Base-by-base conservation (phyloP, 35 echinoderm and acorn worm genomes). In the Patiria miniata region DNA sequence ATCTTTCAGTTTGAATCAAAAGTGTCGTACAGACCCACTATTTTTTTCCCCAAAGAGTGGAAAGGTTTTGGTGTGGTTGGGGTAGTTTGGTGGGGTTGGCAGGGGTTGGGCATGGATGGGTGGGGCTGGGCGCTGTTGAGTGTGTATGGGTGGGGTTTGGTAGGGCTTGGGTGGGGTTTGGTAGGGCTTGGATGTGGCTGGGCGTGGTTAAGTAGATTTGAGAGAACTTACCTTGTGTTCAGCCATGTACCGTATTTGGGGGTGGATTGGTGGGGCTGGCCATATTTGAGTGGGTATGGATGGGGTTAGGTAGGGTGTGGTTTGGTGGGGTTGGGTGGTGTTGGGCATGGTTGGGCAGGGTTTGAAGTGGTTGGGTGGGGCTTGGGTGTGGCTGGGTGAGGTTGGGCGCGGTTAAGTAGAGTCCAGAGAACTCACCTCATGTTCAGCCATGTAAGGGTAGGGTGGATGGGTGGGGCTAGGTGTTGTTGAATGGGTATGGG, bases 371-470 rank as follows among this genome's bases (percentile, higher is more conserved):
- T 23, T 6, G 17, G 3, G 61, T 6, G 18, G 61, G 4, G 18
- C n/a, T 69, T 36, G 33, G 8, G 3, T 28, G 8, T 17, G 17
- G 8, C 17, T 6, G 17, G 3, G 33, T 3, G 61, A 69, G 17
- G n/a, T 36, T n/a, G 42, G 42, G 42, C 12, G 42, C 12, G 42
- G 42, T 47, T 36, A 7, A 17, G 61, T 23, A 18, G 61, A 69
- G n/a, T 5, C 33, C 61, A 28, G 33, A 36, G 36, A 73, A 73
- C 80, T 84, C 54, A 84, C 82, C n/a, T 84, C 57, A 61, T 84
- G 23, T 19, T 84, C 29, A n/a, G n/a, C n/a, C n/a, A n/a, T n/a
- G n/a, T n/a, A n/a, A n/a, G n/a, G n/a, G n/a, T n/a, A n/a, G n/a
- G n/a, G n/a, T n/a, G n/a, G n/a, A n/a, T n/a, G n/a, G n/a, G n/a